A percentile compares a stretch with the other conserved stretches of the same genome.
Evolutionary conservation across 1,140 invertebrate genomes (phyloP).

Genomic region (Camponotus pennsylvanicus): DNA sequence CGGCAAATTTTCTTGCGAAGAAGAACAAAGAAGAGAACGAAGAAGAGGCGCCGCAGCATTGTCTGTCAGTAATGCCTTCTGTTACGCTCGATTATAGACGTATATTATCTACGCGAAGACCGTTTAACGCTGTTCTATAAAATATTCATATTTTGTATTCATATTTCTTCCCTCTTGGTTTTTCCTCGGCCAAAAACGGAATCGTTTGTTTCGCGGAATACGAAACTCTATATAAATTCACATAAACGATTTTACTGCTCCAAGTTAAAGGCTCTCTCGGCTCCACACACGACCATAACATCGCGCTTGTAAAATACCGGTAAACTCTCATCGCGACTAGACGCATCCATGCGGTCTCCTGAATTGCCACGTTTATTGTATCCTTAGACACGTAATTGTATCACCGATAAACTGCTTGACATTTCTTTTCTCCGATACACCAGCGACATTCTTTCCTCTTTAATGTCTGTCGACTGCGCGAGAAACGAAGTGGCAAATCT

Average conservation of each 20-base stretch:
- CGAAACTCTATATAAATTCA: constrained; percentile 80
- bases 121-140: constrained; percentile 79
- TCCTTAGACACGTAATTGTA: constrained; percentile 56
- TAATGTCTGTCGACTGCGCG: neutral
- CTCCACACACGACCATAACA: constrained; percentile 71
- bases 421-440: constrained; percentile 10
- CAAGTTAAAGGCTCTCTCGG: constrained; percentile 75
- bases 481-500: constrained; percentile 19
- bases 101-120: constrained; percentile 72
- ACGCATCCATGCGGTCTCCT: constrained; percentile 10
- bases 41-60: constrained; percentile 70
- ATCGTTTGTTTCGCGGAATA: constrained; percentile 61
- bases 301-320: constrained; percentile 70
- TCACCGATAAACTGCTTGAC: constrained; percentile 35
- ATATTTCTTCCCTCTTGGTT: constrained; percentile 74
- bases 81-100: constrained; percentile 48
- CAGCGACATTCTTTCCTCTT: neutral
- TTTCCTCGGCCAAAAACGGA: neutral
- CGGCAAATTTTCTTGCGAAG: constrained; percentile 54
- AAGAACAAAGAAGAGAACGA: constrained; percentile 60
- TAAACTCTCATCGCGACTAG: neutral
- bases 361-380: constrained; percentile 53
- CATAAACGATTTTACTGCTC: constrained; percentile 80
- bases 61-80: constrained; percentile 15
- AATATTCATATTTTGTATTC: constrained; percentile 73